Evolutionary conservation across 2,113 vertebrate species (phyloP), one percentile per base, ranked within the genome.

Genomic region (Protobothrops flavoviridis): DNA sequence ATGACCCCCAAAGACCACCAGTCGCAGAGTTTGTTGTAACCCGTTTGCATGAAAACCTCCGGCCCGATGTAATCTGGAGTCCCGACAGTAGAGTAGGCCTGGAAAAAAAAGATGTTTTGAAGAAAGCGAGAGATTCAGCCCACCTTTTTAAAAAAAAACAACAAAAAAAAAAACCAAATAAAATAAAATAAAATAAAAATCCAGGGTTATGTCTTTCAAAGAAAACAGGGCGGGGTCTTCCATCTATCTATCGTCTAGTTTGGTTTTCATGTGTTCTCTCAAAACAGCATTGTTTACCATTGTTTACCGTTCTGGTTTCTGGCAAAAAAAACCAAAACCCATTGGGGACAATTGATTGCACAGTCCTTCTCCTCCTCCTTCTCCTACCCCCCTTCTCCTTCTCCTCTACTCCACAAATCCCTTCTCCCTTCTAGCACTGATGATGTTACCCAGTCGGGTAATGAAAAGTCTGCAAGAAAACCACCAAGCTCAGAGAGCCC

Each of bases 1-100:
- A 99, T 99, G 95, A 99, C 99, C 45, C 99, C 99, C 97, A 99
- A 96, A 93, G 99, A 99, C 99, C 99, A 99, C 99, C 99, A 99
- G 97, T 99, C 99, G 96, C 99, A 99, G 87, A 99, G 96, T 94
- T 99, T 99, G 97, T 99, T 99, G 98, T 99, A 99, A 0, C 99
- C 99, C 0, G 99, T 99, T 97, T 99, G 99, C 98, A 99, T 97
- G 95, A 99, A 99, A 26, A 99, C 99, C 94, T 99, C 99, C 0
- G 99, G 99, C 53, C 99, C 99, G n/a, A 99, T 99, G 92, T 99
- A 99, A 96, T 99, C 99, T 1, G 99, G 99, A 0, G 99, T 99
- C 86, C 99, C 99, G 74, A 99, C 99, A 0, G 99, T 99, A 91
- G 99, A 99, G 92, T 99, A 99, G 1, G 99, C 99, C 99, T 99